These are phyloP conservation scores for Oasisia sp. DNA, from an alignment of 2,888 invertebrate species.

Conservation along the genomic window DNA sequence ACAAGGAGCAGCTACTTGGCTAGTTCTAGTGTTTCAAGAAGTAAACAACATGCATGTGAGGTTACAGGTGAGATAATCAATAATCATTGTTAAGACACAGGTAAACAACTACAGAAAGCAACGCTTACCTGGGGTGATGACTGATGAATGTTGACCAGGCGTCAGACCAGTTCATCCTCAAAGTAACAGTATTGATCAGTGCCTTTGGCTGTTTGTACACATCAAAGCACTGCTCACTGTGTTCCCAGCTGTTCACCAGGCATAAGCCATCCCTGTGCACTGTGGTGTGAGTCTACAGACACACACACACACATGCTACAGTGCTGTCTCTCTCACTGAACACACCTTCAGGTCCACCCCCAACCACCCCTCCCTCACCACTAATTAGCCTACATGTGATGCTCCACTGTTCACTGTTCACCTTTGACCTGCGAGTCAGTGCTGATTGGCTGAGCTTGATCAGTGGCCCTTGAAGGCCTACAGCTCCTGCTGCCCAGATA, in stretches of 20 bases:
- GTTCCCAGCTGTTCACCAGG: background rate
- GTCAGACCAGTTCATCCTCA: background rate
- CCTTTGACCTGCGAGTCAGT: background rate
- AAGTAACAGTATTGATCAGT: background rate
- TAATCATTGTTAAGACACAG: background rate
- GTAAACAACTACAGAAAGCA: background rate
- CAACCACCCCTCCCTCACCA: background rate
- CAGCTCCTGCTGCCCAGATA: background rate
- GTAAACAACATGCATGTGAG: background rate
- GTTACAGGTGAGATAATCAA: background rate
- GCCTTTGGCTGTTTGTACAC: background rate
- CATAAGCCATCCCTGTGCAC: background rate
- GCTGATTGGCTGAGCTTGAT: background rate
- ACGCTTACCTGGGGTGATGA: background rate
- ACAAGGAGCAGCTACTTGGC: background rate
- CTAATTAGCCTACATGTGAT: background rate
- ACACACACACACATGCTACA: no score
- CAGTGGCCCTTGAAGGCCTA: conserved; percentile 13
- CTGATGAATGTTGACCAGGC: no score
- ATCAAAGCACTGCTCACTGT: background rate
- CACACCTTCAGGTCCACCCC: background rate
- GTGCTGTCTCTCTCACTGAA: background rate
- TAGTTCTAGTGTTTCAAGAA: background rate
- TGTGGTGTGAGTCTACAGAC: background rate
- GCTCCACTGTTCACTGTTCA: background rate